These are phyloP conservation scores for Rotaria socialis DNA, from an alignment of 2,888 invertebrate species.

Conservation along the genomic window DNA sequence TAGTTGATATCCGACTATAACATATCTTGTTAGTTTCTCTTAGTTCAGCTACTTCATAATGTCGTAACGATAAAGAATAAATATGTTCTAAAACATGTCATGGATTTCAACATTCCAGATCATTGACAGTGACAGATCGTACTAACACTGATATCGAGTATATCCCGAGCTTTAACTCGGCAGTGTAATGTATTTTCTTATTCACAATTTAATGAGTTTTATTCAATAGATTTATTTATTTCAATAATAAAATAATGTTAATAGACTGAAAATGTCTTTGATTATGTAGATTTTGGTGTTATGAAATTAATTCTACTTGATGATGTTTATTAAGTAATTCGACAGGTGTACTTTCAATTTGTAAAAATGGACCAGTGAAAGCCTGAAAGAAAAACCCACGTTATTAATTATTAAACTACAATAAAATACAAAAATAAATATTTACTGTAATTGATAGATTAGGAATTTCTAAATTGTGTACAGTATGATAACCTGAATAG, in stretches of 20 bases:
- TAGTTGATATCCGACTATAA: no score
- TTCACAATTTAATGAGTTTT: no score
- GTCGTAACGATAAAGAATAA: no score
- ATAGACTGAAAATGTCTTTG: background rate
- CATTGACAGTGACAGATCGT: no score
- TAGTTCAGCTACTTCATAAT: no score
- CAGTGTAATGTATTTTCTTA: no score
- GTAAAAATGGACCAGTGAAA: slow-evolving; percentile 41
- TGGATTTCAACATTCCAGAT: no score
- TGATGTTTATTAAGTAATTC: slow-evolving; percentile 35
- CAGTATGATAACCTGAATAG: slow-evolving; percentile 36
- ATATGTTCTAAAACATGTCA: no score
- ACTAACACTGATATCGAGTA: no score
- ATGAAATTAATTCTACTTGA: background rate
- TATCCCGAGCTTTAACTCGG: no score
- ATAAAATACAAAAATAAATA: background rate
- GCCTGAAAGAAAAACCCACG: slow-evolving; percentile 22
- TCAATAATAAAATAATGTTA: background rate
- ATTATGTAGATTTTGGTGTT: background rate
- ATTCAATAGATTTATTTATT: background rate
- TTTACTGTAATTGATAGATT: slow-evolving; percentile 45
- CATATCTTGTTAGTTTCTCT: no score
- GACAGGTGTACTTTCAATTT: slow-evolving; percentile 45
- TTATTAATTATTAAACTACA: background rate
- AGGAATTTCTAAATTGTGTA: slow-evolving; percentile 46